Conservation (phyloP, 2,113 vertebrate genomes). For the Isurus oxyrinchus region DNA sequence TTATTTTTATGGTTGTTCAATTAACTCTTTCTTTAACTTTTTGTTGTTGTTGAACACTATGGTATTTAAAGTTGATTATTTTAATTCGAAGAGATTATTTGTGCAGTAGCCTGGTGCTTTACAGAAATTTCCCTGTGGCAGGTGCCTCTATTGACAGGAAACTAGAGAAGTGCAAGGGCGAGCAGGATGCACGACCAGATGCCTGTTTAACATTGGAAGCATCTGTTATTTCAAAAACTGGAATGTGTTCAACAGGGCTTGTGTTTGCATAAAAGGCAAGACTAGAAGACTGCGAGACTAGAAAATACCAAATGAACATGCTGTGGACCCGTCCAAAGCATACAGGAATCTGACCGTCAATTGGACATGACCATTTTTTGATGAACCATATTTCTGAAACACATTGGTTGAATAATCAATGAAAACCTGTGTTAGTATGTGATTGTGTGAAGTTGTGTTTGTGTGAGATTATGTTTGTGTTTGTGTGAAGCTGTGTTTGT, state of each 20-base stretch:
- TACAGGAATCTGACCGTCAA: not conserved
- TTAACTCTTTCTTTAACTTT: not conserved
- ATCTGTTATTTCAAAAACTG: constrained; percentile 30
- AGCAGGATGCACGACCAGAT: constrained; percentile 13
- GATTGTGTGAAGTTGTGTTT: constrained; percentile 30
- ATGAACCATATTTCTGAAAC: not conserved
- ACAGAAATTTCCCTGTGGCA: constrained; percentile 16
- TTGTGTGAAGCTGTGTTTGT: constrained; percentile 36
- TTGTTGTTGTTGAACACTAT: not conserved
- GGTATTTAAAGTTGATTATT: constrained; percentile 8
- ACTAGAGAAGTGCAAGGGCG: constrained; percentile 6
- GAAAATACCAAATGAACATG: constrained; percentile 27
- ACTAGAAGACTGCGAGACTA: not conserved
- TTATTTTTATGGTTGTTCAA: not conserved
- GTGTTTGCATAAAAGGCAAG: constrained; percentile 19
- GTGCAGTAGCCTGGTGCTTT: constrained; percentile 5
- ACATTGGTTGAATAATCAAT: not conserved
- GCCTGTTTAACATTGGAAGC: constrained; percentile 37
- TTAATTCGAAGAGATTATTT: not conserved
- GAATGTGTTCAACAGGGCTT: constrained; percentile 33
- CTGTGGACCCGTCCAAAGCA: not conserved
- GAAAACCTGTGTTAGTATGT: not conserved
- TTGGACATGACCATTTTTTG: not conserved
- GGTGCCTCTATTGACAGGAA: constrained; percentile 35
- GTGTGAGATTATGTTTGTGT: constrained; percentile 26